Percentiles rank a stretch among this genome's conserved stretches.
These are phyloP conservation scores for Ramphastos sulfuratus DNA, from an alignment of 2,113 vertebrate species.

Conservation along the genomic window DNA sequence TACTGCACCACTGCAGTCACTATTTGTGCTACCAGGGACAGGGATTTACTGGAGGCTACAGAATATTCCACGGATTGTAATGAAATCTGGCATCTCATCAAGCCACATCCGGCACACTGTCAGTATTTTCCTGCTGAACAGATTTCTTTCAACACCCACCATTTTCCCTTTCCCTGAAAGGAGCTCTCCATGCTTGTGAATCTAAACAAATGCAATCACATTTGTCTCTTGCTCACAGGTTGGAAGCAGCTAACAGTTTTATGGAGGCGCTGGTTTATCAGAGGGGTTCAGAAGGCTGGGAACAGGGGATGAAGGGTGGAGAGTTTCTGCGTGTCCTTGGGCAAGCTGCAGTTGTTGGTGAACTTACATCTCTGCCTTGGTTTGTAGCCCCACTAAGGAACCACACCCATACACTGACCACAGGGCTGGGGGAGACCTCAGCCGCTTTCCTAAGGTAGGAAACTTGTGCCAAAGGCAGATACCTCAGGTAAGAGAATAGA, in stretches of 20 bases:
- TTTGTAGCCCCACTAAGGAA: background rate
- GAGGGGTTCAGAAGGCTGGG: background rate
- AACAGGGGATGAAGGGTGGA: background rate
- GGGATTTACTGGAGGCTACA: slow-evolving; percentile 59
- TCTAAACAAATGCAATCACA: slow-evolving; percentile 28
- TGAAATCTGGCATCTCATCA: slow-evolving; percentile 60
- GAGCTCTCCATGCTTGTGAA: slow-evolving; percentile 1
- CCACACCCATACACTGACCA: background rate
- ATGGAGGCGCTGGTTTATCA: background rate
- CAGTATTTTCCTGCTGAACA: slow-evolving; percentile 58
- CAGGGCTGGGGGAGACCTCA: background rate
- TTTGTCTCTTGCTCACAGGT: slow-evolving; percentile 1
- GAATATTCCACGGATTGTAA: slow-evolving; percentile 34
- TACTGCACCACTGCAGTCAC: background rate
- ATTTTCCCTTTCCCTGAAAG: slow-evolving; percentile 48
- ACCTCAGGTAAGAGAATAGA: background rate
- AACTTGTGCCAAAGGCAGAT: background rate
- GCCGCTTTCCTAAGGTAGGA: background rate
- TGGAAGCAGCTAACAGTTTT: slow-evolving; percentile 13
- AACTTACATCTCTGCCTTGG: background rate
- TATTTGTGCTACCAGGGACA: slow-evolving; percentile 23
- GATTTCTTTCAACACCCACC: slow-evolving; percentile 55
- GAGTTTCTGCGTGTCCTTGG: background rate
- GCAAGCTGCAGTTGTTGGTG: background rate
- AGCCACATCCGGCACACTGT: slow-evolving; percentile 47